phyloP scores from a whole-genome alignment of 2,797 vertebrate species.

The Coregonus ussuriensis region DNA sequence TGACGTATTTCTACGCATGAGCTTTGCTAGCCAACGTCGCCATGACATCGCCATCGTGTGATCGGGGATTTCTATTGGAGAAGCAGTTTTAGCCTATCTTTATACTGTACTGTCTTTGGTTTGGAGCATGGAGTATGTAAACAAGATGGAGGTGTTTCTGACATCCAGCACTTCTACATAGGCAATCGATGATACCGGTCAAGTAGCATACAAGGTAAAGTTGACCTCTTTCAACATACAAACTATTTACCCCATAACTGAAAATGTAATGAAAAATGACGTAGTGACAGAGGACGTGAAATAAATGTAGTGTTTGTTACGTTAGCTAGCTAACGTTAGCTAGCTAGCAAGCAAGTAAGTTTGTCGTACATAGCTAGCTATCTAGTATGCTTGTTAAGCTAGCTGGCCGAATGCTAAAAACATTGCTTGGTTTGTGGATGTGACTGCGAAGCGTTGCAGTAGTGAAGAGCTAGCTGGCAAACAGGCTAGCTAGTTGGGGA shows the following conservation, averaged over 20 bases:
- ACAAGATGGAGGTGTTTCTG: conserved; percentile 14
- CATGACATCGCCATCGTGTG: no score
- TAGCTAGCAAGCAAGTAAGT: no score
- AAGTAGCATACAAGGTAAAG: neutral
- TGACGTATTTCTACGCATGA: no score
- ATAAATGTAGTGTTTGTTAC: neutral
- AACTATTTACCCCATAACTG: neutral
- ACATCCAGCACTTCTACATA: neutral
- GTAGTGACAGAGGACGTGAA: neutral
- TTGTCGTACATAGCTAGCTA: no score
- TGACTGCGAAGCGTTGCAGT: neutral
- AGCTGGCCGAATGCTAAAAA: neutral
- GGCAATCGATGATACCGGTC: neutral
- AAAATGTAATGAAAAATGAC: neutral
- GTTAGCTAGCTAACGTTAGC: no score
- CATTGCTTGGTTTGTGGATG: neutral
- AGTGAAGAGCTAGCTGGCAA: neutral
- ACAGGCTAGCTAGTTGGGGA: neutral
- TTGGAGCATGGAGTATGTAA: conserved; percentile 14
- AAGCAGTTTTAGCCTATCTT: no score
- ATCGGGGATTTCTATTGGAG: no score
- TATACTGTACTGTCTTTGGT: no score
- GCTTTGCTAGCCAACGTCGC: no score
- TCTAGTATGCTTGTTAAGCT: neutral
- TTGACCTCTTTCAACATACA: neutral